phyloP scores from a whole-genome alignment of 2,113 vertebrate species.

The Plecturocebus donacophilus region DNA sequence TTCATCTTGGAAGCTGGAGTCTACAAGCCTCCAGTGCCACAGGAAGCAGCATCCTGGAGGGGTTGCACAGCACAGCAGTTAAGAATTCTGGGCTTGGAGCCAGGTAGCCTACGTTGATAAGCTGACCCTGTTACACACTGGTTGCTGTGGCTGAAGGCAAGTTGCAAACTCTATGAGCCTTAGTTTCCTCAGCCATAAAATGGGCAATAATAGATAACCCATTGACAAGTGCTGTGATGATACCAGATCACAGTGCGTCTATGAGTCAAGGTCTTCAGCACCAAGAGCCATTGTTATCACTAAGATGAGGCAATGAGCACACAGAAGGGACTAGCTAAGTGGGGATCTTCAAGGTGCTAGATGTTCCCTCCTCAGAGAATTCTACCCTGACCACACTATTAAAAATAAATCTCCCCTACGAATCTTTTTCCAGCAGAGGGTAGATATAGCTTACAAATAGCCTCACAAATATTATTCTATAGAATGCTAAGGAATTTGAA shows the following conservation, averaged over 20 bases:
- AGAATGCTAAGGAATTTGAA: neutral
- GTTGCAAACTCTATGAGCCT: neutral
- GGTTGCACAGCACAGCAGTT: rapidly evolving
- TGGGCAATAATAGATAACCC: neutral
- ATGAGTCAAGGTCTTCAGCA: neutral
- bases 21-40: neutral
- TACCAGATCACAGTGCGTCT: neutral
- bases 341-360: neutral
- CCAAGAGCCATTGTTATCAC: neutral
- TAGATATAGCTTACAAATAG: neutral
- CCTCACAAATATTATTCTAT: neutral
- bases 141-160: neutral
- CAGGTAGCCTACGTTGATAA: neutral
- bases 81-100: neutral
- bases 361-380: neutral
- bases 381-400: neutral
- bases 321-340: neutral
- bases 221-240: neutral
- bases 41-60: neutral
- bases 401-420: neutral
- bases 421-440: conserved; percentile 1
- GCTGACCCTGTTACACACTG: neutral
- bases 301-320: neutral
- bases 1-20: neutral
- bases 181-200: neutral